Conservation (phyloP, 2,888 invertebrate genomes). For the Ochropacha duplaris region DNA sequence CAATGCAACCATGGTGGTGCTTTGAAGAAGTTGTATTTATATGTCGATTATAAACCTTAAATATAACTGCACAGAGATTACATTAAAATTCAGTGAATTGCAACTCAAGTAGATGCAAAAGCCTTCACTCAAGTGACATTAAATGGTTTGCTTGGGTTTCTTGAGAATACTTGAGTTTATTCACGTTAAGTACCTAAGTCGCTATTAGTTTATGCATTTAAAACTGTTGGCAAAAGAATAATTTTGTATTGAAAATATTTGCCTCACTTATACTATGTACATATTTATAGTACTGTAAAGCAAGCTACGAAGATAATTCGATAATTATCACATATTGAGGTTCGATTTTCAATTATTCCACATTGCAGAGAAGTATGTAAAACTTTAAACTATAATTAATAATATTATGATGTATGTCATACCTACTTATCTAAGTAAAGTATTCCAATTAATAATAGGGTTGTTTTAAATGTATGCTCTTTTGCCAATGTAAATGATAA, state of each 20-base stretch:
- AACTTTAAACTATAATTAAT: no score
- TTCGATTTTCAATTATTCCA: no score
- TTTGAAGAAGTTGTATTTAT: constrained; percentile 57
- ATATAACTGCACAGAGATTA: neutral
- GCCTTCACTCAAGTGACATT: neutral
- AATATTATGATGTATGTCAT: no score
- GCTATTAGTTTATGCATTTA: neutral
- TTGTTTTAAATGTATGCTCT: neutral
- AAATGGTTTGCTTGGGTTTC: neutral
- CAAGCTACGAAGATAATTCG: no score
- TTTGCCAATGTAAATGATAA: neutral
- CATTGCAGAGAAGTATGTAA: no score
- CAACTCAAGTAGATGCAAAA: neutral
- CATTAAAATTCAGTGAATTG: neutral
- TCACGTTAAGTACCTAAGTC: neutral
- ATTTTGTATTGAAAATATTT: no score
- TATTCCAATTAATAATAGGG: no score
- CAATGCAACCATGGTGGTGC: constrained; percentile 68
- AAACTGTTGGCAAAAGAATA: neutral
- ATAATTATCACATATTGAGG: no score
- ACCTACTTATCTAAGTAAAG: no score
- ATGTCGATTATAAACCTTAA: constrained; percentile 30
- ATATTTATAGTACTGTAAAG: no score
- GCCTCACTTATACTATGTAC: no score
- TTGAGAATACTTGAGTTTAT: neutral